phyloP scores from a whole-genome alignment of 2,888 invertebrate species.

The Heterodera filipjevi region DNA sequence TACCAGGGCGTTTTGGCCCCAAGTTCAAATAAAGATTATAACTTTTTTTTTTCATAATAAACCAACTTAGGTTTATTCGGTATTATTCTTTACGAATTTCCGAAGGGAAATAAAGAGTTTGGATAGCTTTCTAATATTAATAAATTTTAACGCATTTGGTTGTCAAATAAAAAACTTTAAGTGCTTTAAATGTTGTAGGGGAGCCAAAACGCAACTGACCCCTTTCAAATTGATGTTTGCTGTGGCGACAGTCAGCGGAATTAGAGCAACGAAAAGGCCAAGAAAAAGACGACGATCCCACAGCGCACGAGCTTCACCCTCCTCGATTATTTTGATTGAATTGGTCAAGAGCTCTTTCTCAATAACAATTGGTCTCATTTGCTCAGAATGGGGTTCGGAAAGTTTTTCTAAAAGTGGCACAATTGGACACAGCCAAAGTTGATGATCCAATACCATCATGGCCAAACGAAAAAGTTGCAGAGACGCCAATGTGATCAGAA shows the following conservation, averaged over 20 bases:
- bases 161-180: too few species aligned
- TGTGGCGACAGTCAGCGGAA: slow-evolving; percentile 41
- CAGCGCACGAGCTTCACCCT: slow-evolving; percentile 57
- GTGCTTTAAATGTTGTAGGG: too few species aligned
- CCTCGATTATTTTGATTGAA: slow-evolving; percentile 50
- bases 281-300: slow-evolving; percentile 49
- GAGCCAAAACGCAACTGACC: too few species aligned
- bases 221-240: slow-evolving; percentile 41
- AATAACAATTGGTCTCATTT: slow-evolving; percentile 17
- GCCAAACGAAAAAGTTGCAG: slow-evolving; percentile 52
- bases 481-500: slow-evolving; percentile 63
- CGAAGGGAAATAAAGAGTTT: too few species aligned
- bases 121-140: too few species aligned
- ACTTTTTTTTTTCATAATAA: too few species aligned
- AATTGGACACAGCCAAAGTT: not conserved
- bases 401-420: slow-evolving; percentile 10
- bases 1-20: too few species aligned
- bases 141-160: too few species aligned
- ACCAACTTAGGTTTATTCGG: too few species aligned
- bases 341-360: slow-evolving; percentile 43
- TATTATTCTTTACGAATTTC: too few species aligned
- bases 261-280: slow-evolving; percentile 39
- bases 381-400: slow-evolving; percentile 21
- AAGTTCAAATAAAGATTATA: too few species aligned
- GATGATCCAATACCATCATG: slow-evolving; percentile 35